A percentile compares a stretch with the other conserved stretches of the same genome.
These are phyloP conservation scores for Cephus spinipes DNA, from an alignment of 2,888 invertebrate genomes.

Conservation along the genomic window DNA sequence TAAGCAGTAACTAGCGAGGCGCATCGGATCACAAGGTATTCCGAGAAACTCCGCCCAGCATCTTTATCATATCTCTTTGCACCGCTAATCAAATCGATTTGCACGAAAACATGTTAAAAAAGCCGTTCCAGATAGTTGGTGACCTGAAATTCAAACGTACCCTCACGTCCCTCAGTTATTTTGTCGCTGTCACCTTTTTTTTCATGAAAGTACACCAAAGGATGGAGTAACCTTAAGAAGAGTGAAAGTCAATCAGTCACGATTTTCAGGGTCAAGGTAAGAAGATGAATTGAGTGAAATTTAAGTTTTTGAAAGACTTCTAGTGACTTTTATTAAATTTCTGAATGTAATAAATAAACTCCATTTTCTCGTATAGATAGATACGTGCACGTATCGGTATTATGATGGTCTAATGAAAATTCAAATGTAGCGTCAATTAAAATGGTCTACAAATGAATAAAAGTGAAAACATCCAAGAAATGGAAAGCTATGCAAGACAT, in stretches of 20 bases:
- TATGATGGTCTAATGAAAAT: neutral
- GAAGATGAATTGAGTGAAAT: neutral
- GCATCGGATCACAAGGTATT: constrained; percentile 41
- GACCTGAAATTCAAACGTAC: neutral
- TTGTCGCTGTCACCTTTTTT: neutral
- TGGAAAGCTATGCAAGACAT: constrained; percentile 23
- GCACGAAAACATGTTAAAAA: neutral
- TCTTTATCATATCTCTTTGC: neutral
- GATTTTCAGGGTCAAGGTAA: neutral
- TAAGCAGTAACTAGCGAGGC: constrained; percentile 40
- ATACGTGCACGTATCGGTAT: neutral
- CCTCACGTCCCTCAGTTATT: neutral
- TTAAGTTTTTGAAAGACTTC: neutral
- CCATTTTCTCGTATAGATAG: neutral
- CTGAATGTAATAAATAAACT: neutral
- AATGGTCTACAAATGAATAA: constrained; percentile 24
- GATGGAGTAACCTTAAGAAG: neutral
- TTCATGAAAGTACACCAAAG: neutral
- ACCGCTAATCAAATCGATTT: neutral
- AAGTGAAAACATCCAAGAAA: constrained; percentile 35
- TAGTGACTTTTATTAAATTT: neutral
- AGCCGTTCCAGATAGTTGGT: neutral
- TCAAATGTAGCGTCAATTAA: neutral
- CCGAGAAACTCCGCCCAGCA: constrained; percentile 44
- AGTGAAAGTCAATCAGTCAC: neutral